These are phyloP conservation scores for Berghia stephanieae DNA, from an alignment of 1,140 invertebrate species.

Conservation along the genomic window DNA sequence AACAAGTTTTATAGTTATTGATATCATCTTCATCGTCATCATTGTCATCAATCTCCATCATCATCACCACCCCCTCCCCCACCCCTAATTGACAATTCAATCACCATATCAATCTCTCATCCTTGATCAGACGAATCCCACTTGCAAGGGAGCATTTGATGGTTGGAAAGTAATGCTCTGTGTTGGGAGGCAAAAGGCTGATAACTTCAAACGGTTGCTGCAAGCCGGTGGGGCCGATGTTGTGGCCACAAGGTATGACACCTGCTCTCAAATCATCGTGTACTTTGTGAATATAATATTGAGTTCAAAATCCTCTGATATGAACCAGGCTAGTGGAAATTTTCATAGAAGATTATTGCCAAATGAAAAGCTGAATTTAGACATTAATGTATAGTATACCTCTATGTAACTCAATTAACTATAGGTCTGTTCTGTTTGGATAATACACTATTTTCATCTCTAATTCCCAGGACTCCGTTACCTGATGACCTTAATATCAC, in stretches of 20 bases:
- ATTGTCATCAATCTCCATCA: background rate
- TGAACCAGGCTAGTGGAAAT: background rate
- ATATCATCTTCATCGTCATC: background rate
- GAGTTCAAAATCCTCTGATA: background rate
- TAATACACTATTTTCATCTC: background rate
- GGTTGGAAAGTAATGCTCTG: slow-evolving; percentile 78
- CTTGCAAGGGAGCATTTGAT: slow-evolving; percentile 72
- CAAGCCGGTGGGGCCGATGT: slow-evolving; percentile 78
- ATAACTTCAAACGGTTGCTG: slow-evolving; percentile 76
- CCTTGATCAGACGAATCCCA: slow-evolving; percentile 19
- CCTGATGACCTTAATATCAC: slow-evolving; percentile 65
- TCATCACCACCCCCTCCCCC: background rate
- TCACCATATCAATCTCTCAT: background rate
- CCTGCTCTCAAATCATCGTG: background rate
- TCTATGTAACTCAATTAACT: background rate
- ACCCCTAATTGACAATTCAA: background rate
- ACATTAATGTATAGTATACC: background rate
- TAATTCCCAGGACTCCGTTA: slow-evolving; percentile 52
- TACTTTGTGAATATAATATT: background rate
- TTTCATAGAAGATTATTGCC: background rate
- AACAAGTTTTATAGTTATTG: background rate
- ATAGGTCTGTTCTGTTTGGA: background rate
- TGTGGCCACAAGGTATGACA: slow-evolving; percentile 69
- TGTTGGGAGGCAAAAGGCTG: slow-evolving; percentile 72
- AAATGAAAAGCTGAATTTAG: background rate